Percentiles rank a stretch among this genome's conserved stretches.
These are phyloP conservation scores for Lutraria lutraria DNA, from an alignment of 2,888 invertebrate species.

Conservation along the genomic window DNA sequence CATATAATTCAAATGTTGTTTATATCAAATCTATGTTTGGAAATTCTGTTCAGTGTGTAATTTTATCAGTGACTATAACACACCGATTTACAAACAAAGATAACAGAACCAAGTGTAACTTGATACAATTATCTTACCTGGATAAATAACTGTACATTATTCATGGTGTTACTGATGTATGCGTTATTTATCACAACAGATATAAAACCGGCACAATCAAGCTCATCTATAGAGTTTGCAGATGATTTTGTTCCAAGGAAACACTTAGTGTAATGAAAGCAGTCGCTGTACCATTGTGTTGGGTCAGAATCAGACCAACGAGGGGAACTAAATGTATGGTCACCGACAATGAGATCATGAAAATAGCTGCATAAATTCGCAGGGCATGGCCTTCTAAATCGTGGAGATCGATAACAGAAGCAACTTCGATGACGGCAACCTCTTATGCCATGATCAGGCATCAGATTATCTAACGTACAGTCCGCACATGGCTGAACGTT, in stretches of 20 bases:
- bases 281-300: not conserved
- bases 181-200: not conserved
- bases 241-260: not conserved
- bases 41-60: too few relatives aligned
- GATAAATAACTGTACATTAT: not conserved
- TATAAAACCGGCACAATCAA: not conserved
- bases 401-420: not conserved
- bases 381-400: not conserved
- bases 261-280: not conserved
- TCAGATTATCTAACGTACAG: not conserved
- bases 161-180: not conserved
- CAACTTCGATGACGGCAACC: not conserved
- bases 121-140: not conserved
- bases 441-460: not conserved
- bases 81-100: too few relatives aligned
- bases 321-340: not conserved
- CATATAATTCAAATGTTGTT: too few relatives aligned
- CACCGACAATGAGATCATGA: not conserved
- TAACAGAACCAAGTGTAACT: too few relatives aligned
- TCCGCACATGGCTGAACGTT: not conserved
- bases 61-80: too few relatives aligned
- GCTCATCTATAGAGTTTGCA: not conserved
- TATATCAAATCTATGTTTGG: too few relatives aligned
- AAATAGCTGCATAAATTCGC: not conserved
- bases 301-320: not conserved